Evolutionary conservation across 2,888 invertebrate species (phyloP).

Genomic region (Bugulina stolonifera): DNA sequence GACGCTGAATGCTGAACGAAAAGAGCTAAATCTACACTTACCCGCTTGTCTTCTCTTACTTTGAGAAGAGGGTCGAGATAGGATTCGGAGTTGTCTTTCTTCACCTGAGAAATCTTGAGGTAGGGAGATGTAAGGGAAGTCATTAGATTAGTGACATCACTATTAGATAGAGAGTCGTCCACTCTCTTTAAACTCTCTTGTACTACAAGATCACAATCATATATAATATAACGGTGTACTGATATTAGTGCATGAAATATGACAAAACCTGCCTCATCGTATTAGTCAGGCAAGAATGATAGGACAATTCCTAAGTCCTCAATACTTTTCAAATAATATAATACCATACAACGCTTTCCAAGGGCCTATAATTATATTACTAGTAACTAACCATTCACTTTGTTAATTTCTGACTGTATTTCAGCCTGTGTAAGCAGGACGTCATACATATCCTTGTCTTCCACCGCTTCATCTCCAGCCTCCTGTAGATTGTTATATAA

Average conservation of each 20-base stretch:
- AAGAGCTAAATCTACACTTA: too few species aligned
- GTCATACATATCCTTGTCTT: constrained; percentile 66
- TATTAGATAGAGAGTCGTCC: constrained; percentile 30
- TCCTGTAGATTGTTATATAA: too few species aligned
- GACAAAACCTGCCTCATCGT: too few species aligned
- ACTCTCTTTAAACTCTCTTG: constrained; percentile 34
- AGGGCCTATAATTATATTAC: too few species aligned
- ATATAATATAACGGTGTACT: too few species aligned
- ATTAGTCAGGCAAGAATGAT: too few species aligned
- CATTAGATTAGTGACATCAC: constrained; percentile 35
- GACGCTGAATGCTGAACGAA: too few species aligned
- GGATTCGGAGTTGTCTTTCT: constrained; percentile 40
- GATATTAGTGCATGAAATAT: too few species aligned
- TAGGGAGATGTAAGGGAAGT: constrained; percentile 37
- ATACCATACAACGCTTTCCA: too few species aligned
- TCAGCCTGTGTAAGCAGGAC: constrained; percentile 67
- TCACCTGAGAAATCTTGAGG: constrained; percentile 41
- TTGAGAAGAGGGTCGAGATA: constrained; percentile 38
- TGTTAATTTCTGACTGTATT: constrained; percentile 66
- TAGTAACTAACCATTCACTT: constrained; percentile 62
- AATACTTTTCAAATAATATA: too few species aligned
- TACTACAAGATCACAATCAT: constrained; percentile 27
- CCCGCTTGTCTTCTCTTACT: constrained; percentile 38
- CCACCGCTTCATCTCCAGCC: neutral
- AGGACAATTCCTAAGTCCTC: too few species aligned